Evolutionary conservation across 2,888 invertebrate genomes (phyloP).

Genomic region (Stictocephala bisonia): DNA sequence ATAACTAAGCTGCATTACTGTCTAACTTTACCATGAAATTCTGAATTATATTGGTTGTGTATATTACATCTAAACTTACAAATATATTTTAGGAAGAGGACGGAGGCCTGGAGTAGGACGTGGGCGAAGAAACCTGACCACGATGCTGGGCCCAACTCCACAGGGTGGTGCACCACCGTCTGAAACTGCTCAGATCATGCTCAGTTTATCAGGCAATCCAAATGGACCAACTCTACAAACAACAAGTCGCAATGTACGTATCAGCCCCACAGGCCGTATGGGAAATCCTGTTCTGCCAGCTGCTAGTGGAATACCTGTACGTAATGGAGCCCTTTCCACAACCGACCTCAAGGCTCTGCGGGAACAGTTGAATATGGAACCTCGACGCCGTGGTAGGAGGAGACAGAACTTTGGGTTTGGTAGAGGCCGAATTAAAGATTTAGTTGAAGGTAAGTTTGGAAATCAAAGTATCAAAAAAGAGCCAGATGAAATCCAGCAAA

Average conservation of each 20-base stretch:
- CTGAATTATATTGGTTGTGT: no score
- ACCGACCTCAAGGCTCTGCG: slow-evolving; percentile 29
- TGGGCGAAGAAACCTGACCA: slow-evolving; percentile 36
- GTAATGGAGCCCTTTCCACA: slow-evolving; percentile 38
- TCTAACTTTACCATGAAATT: no score
- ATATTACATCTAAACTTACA: no score
- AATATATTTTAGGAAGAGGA: slow-evolving; percentile 44
- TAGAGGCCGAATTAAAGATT: slow-evolving; percentile 62
- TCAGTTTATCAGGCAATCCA: slow-evolving; percentile 58
- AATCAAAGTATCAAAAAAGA: slow-evolving; percentile 66
- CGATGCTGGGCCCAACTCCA: slow-evolving; percentile 33
- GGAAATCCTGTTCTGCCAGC: neutral
- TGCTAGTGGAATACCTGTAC: slow-evolving; percentile 9
- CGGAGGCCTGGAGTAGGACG: slow-evolving; percentile 42
- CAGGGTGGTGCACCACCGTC: slow-evolving; percentile 54
- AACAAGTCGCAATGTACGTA: slow-evolving; percentile 44
- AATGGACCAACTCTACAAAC: slow-evolving; percentile 28
- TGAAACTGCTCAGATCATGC: slow-evolving; percentile 61
- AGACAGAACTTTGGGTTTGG: slow-evolving; percentile 52
- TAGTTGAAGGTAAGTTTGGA: slow-evolving; percentile 65
- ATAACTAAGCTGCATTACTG: no score
- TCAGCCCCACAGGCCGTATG: slow-evolving; percentile 47
- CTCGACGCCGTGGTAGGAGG: slow-evolving; percentile 52
- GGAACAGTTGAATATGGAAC: slow-evolving; percentile 44
- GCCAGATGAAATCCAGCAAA: slow-evolving; percentile 61